Base-by-base conservation (phyloP, 2,888 invertebrate genomes). In the Cryptus viduatorius region DNA sequence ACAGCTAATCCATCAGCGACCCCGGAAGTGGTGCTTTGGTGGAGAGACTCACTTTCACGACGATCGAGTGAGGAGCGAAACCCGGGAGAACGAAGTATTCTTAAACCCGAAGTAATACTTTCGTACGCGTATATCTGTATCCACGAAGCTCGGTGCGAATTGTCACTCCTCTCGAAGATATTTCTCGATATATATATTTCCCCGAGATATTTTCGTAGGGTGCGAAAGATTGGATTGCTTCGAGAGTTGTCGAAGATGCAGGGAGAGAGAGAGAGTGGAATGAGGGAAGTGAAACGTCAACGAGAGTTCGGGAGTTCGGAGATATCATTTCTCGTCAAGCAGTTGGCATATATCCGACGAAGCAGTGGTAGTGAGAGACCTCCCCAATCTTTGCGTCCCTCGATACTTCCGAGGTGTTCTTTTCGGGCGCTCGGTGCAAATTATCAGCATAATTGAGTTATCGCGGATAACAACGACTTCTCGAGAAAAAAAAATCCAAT, bases 161-260 rank as follows among this genome's bases (percentile, higher is more conserved):
- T 72, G 77, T 78, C 67, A 61, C 77, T 16, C 71, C 48, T 78
- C 59, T 72, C 16, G 37, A 37, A 77, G 67, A 59, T 46, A 48
- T 67, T 64, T 59, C 64, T 42, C 76, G 76, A 72, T 78, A 77
- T 67, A 72, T 56, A 24, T 56, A 56, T 19, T 56, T 24, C 44
- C 67, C 72, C 42, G 72, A 78, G 73, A 78, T 82, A 78, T 78
- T 82, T 72, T 68, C 48, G 59, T 78, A 42, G 59, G 48, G 29
- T 42, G 65, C 29, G 61, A 72, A 67, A 72, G 78, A 82, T 82
- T 82, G 82, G 82, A 78, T 82, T 78, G 82, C 72, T 78, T 73
- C 48, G 29, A 48, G 37, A 68, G 16, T 82, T 72, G 12, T 50
- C 69, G 44, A 44, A 24, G 44, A 44, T 31, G 42, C 61, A 37